Base-by-base conservation (phyloP, 2,888 invertebrate species). In the Diarsia dahlii region DNA sequence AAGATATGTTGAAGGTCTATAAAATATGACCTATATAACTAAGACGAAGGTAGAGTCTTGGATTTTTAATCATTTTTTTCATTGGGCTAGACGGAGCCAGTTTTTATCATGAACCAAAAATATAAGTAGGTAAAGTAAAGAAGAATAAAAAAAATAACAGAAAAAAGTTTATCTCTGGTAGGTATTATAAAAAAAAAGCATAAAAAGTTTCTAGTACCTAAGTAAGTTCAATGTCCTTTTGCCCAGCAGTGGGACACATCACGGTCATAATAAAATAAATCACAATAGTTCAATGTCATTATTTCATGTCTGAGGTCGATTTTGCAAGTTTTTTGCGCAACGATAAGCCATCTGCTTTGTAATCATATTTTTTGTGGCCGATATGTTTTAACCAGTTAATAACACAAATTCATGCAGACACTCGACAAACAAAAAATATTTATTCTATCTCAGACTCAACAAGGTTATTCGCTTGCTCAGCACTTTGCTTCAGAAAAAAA, bases 381-480 rank as follows among this genome's bases (percentile, higher is more conserved):
- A 23, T 58, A 39, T 23, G 18, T 54, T 65, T 34, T 23, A 66
- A 50, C 20, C 6, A 46, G 63, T 52, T 52, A 23, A 1, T 28
- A 28, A 28, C 48, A 46, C 48, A 54, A 28, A n/a, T 12, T 39
- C 58, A 69, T 54, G 60, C 62, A 67, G 50, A 67, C 62, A 78
- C 52, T 46, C 48, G 56, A 76, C 50, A 63, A 82, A 76, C 48
- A 81, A 82, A 79, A 78, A 62, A n/a, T 20, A 67, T 34, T 66
- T 81, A 63, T 67, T 67, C 54, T 56, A n/a, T 67, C 39, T 76
- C 46, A 76, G 58, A 58, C 68, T 64, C n/a, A 65, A 84, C 80
- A 81, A 81, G 84, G 65, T 73, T 73, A 71, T 20, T 50, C 23
- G 48, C n/a, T 56, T 54, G 67, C 50, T 64, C 83, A 63, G 67